phyloP scores from a whole-genome alignment of 2,888 invertebrate species.

The Ennomos fuscantarius region DNA sequence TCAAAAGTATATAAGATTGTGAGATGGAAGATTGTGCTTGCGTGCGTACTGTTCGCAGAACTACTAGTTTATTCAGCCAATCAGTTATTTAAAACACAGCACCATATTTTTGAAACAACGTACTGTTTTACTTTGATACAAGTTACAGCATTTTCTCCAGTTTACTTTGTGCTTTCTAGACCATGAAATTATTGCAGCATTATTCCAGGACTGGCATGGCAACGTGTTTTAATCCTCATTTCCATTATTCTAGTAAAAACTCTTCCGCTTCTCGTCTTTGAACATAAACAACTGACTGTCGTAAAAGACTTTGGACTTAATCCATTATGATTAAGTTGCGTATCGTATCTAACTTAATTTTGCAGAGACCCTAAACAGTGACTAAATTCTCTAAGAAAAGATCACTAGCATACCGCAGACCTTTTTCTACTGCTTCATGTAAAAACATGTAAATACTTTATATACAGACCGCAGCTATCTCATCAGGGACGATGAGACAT shows the following conservation, averaged over 20 bases:
- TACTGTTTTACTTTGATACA: conserved; percentile 22
- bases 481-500: conserved; percentile 31
- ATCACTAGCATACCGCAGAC: too few relatives aligned
- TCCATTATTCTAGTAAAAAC: conserved; percentile 44
- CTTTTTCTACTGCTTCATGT: background rate
- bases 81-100: too few relatives aligned
- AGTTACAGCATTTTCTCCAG: conserved; percentile 46
- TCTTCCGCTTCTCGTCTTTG: conserved; percentile 22
- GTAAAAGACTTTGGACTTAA: too few relatives aligned
- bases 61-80: too few relatives aligned
- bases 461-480: conserved; percentile 6
- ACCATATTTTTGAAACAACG: too few relatives aligned
- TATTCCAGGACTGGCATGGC: conserved; percentile 48
- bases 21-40: too few relatives aligned
- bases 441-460: conserved; percentile 24
- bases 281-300: background rate
- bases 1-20: too few relatives aligned
- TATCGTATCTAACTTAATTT: background rate
- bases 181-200: conserved; percentile 58
- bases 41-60: too few relatives aligned
- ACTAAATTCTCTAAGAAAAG: too few relatives aligned
- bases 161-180: conserved; percentile 56
- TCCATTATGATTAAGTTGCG: conserved; percentile 6
- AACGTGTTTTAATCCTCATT: conserved; percentile 33
- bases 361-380: too few relatives aligned